Conservation (phyloP, 2,113 vertebrate genomes). For the Podocnemis expansa region DNA sequence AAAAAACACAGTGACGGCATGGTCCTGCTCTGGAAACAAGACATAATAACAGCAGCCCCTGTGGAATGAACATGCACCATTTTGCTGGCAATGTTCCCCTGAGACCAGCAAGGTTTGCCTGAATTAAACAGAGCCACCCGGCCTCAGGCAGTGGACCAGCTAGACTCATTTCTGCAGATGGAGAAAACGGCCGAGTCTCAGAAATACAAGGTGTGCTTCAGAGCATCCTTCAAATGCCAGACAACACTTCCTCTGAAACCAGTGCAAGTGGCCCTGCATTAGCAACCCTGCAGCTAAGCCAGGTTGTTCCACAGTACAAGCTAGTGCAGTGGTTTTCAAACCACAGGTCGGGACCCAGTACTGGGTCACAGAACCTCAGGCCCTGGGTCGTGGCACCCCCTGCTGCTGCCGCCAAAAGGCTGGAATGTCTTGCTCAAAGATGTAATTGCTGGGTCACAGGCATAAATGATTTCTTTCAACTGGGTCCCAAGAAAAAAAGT, state of each 20-base stretch:
- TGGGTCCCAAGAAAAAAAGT: too few species aligned
- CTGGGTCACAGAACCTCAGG: too few species aligned
- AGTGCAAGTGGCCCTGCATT: not conserved
- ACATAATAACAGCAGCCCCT: not conserved
- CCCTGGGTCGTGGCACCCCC: too few species aligned
- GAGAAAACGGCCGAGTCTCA: not conserved
- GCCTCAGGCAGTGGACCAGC: not conserved
- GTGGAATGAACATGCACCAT: not conserved
- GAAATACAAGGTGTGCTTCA: not conserved
- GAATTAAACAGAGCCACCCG: not conserved
- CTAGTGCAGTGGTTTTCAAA: too few species aligned
- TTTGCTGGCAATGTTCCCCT: not conserved
- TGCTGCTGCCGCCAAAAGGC: too few species aligned
- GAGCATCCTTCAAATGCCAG: not conserved
- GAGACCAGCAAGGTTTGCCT: not conserved
- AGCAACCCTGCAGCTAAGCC: not conserved
- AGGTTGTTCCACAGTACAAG: not conserved
- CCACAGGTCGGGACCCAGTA: too few species aligned
- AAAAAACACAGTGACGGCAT: not conserved
- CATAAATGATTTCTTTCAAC: too few species aligned
- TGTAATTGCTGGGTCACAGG: too few species aligned
- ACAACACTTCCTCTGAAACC: not conserved
- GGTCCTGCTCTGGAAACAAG: not conserved
- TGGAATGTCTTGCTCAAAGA: too few species aligned
- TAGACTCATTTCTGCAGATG: not conserved